phyloP scores from a whole-genome alignment of 2,888 invertebrate genomes.

The Sphaeridia pumilis region DNA sequence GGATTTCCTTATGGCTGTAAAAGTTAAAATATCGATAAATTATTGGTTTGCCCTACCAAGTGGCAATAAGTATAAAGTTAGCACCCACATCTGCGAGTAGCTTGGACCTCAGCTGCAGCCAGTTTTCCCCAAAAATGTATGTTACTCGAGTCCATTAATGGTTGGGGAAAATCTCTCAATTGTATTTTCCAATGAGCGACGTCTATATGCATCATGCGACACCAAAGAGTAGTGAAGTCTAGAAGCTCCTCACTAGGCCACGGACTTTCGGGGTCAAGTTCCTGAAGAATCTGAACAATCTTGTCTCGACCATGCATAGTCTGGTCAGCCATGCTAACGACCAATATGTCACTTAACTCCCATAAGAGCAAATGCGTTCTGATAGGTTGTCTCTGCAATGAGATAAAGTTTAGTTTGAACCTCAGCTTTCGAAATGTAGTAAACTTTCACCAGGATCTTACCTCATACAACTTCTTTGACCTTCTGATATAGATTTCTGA shows the following conservation, averaged over 20 bases:
- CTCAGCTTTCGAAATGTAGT: background rate
- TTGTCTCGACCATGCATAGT: slow-evolving; percentile 69
- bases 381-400: slow-evolving; percentile 43
- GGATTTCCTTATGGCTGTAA: slow-evolving; percentile 60
- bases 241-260: slow-evolving; percentile 66
- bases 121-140: slow-evolving; percentile 80
- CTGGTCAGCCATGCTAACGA: slow-evolving; percentile 73
- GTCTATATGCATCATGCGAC: slow-evolving; percentile 68
- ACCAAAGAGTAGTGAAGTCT: slow-evolving; percentile 87
- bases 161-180: slow-evolving; percentile 89
- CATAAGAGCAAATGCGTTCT: slow-evolving; percentile 74
- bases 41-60: background rate
- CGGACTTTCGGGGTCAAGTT: slow-evolving; percentile 78
- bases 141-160: slow-evolving; percentile 69
- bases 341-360: slow-evolving; percentile 61
- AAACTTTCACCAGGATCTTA: background rate
- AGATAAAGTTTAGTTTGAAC: background rate
- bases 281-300: slow-evolving; percentile 58
- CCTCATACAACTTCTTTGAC: slow-evolving; percentile 58
- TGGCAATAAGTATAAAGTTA: background rate
- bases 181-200: slow-evolving; percentile 77
- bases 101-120: slow-evolving; percentile 76
- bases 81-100: slow-evolving; percentile 51
- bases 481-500: slow-evolving; percentile 92
- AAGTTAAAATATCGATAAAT: slow-evolving; percentile 12